These are phyloP conservation scores for Chaenogobius annularis DNA, from an alignment of 2,113 vertebrate species.

Conservation along the genomic window DNA sequence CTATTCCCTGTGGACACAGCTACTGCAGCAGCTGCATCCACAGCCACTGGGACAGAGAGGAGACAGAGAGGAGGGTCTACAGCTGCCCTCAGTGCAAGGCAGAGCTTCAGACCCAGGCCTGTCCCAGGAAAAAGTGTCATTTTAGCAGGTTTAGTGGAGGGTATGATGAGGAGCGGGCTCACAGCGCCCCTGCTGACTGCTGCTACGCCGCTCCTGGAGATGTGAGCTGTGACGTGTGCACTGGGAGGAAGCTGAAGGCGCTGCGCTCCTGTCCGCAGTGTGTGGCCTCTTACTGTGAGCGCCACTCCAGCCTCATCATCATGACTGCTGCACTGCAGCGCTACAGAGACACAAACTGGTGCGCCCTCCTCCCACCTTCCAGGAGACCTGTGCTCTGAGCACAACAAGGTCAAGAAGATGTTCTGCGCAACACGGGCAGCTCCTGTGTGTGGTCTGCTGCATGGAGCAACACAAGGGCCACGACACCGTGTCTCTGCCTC, in stretches of 20 bases:
- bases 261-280: neutral
- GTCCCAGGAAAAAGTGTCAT: neutral
- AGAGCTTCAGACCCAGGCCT: slow-evolving; percentile 4
- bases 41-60: neutral
- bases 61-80: neutral
- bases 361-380: neutral
- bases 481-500: neutral
- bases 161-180: neutral
- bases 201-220: neutral
- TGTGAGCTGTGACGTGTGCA: neutral
- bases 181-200: neutral
- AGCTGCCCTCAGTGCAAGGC: slow-evolving; percentile 3
- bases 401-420: neutral
- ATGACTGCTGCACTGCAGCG: neutral
- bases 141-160: neutral
- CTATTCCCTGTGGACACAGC: slow-evolving; percentile 8
- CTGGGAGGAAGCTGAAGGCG: neutral
- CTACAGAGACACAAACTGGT: neutral
- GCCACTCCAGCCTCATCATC: neutral
- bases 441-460: neutral
- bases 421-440: neutral
- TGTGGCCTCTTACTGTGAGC: neutral
- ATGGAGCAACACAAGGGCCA: slow-evolving; percentile 1
- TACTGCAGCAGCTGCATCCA: slow-evolving; percentile 5
- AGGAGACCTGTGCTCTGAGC: slow-evolving; percentile 1